A percentile compares a stretch with the other conserved stretches of the same genome.
These are phyloP conservation scores for Rhyacophila brunnea DNA, from an alignment of 1,140 invertebrate species.

Conservation along the genomic window DNA sequence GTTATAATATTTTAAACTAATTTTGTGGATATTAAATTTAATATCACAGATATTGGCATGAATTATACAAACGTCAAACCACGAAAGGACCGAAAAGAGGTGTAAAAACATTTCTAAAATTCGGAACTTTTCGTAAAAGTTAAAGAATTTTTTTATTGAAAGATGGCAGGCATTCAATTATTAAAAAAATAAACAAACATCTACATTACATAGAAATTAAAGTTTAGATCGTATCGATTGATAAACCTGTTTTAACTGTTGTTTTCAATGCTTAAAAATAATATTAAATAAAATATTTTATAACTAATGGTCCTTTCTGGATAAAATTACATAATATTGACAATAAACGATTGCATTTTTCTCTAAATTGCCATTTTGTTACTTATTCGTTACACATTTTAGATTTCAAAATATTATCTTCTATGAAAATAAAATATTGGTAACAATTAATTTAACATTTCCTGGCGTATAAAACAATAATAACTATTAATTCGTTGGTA, in stretches of 20 bases:
- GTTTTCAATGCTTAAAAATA: too few relatives aligned
- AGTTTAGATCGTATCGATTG: too few relatives aligned
- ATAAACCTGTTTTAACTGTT: too few relatives aligned
- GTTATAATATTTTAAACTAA: constrained; percentile 32
- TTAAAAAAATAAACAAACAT: too few relatives aligned
- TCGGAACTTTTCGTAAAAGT: too few relatives aligned
- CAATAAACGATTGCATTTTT: constrained; percentile 2
- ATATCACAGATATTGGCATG: constrained; percentile 37
- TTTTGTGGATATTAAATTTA: constrained; percentile 32
- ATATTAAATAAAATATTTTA: too few relatives aligned
- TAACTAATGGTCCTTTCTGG: constrained; percentile 6
- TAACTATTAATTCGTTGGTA: background rate
- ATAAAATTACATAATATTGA: constrained; percentile 4
- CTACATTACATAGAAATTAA: too few relatives aligned
- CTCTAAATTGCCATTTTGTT: constrained; percentile 2
- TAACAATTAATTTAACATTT: background rate
- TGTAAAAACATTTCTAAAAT: background rate
- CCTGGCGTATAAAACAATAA: background rate
- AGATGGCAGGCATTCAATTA: too few relatives aligned
- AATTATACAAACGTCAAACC: constrained; percentile 22
- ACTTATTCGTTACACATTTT: background rate
- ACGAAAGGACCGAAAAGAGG: background rate
- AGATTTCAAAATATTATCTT: background rate
- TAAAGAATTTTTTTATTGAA: too few relatives aligned
- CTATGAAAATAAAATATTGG: constrained; percentile 1